Percentiles rank a stretch among this genome's conserved stretches.
Conservation (phyloP, 2,888 invertebrate genomes). For the Hofmannophila pseudospretella region DNA sequence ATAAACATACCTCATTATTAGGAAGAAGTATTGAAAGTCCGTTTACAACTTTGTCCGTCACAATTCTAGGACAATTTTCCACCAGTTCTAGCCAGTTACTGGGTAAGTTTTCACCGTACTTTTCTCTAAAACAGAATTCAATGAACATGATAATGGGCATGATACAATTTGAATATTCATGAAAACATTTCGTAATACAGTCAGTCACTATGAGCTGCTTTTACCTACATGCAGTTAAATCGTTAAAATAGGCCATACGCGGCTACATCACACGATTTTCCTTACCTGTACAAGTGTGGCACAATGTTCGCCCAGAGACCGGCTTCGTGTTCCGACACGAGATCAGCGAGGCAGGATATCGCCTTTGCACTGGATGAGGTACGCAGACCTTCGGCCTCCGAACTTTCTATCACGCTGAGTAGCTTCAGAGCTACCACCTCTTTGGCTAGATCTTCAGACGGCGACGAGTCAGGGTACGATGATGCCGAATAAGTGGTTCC, state of each 20-base stretch:
- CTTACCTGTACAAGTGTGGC: constrained; percentile 75
- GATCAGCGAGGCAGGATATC: constrained; percentile 42
- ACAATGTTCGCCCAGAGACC: constrained; percentile 79
- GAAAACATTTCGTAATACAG: no score
- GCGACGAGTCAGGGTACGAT: constrained; percentile 65
- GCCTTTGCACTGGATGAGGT: constrained; percentile 42
- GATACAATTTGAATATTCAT: no score
- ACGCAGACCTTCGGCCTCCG: constrained; percentile 45
- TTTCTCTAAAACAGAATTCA: constrained; percentile 60
- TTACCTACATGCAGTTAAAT: no score
- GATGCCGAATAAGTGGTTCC: constrained; percentile 45
- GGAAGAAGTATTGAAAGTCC: constrained; percentile 68
- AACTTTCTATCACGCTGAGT: constrained; percentile 51
- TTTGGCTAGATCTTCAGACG: constrained; percentile 55
- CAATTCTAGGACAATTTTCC: constrained; percentile 75
- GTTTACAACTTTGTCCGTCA: constrained; percentile 72
- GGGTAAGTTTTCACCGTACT: constrained; percentile 82
- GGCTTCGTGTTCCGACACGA: constrained; percentile 67
- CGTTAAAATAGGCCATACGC: no score
- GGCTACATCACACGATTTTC: no score
- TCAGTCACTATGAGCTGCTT: no score
- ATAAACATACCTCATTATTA: constrained; percentile 49
- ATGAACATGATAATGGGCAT: neutral
- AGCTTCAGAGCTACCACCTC: constrained; percentile 61
- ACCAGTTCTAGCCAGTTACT: constrained; percentile 82